Conservation (phyloP, 2,888 invertebrate species). For the Calameuta filiformis region DNA sequence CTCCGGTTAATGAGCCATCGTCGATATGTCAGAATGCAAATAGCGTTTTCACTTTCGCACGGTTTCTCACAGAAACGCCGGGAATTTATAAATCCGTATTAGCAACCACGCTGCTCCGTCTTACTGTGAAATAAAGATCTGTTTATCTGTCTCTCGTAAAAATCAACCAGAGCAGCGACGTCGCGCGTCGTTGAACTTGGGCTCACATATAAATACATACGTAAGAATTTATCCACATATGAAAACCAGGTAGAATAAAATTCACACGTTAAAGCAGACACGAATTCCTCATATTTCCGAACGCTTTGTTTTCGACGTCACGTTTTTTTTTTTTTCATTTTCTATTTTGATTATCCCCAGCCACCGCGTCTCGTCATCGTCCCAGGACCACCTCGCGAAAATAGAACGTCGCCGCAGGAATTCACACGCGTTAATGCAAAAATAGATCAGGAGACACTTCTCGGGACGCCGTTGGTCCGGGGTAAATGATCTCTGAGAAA, state of each 20-base stretch:
- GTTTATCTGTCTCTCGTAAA: no score
- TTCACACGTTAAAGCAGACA: background rate
- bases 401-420: constrained; percentile 21
- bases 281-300: background rate
- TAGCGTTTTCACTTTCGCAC: constrained; percentile 42
- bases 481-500: background rate
- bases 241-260: no score
- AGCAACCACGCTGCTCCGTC: no score
- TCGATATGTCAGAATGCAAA: constrained; percentile 12
- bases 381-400: constrained; percentile 12
- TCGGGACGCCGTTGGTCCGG: background rate
- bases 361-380: background rate
- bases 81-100: no score
- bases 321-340: background rate
- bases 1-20: no score
- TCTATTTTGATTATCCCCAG: background rate
- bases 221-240: no score
- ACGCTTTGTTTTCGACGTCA: background rate
- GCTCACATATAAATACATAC: no score
- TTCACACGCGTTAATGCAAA: constrained; percentile 20
- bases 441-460: constrained; percentile 10
- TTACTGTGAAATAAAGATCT: no score
- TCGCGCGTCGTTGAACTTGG: no score
- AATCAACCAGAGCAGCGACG: no score
- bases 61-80: constrained; percentile 32